Evolutionary conservation across 2,888 invertebrate species (phyloP).

Genomic region (Poecilobothrus nobilitatus): DNA sequence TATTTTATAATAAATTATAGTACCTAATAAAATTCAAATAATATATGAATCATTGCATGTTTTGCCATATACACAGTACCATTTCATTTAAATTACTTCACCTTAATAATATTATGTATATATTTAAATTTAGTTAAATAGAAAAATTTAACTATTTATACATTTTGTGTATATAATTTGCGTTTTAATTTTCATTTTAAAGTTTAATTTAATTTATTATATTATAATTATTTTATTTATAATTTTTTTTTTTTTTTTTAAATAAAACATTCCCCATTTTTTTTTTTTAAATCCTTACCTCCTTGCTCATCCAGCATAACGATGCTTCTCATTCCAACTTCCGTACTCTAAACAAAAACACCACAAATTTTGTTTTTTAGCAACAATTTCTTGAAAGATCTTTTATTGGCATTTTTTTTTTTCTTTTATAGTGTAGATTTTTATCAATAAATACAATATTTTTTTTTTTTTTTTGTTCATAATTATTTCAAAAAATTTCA

Average conservation of each 20-base stretch:
- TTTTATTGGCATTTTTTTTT: constrained; percentile 18
- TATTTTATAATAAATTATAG: too few relatives aligned
- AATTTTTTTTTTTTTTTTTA: constrained; percentile 18
- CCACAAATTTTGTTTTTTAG: constrained; percentile 28
- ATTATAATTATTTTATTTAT: constrained; percentile 12
- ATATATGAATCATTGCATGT: too few relatives aligned
- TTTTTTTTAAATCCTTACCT: constrained; percentile 71
- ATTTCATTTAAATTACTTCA: background rate
- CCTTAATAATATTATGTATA: background rate
- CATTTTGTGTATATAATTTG: constrained; percentile 16
- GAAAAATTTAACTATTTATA: constrained; percentile 6
- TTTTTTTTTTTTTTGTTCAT: constrained; percentile 16
- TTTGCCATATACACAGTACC: background rate
- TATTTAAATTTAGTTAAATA: background rate
- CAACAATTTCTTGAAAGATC: constrained; percentile 22
- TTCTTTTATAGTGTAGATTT: constrained; percentile 22
- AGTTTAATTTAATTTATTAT: background rate
- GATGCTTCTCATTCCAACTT: constrained; percentile 98
- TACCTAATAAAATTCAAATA: too few relatives aligned
- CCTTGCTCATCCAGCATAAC: constrained; percentile 99
- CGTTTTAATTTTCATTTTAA: background rate
- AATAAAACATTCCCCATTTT: constrained; percentile 22
- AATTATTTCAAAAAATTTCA: too few relatives aligned
- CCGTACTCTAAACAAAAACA: constrained; percentile 90
- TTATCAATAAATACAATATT: too few relatives aligned